Evolutionary conservation across 2,797 vertebrate genomes (phyloP).

Genomic region (Smutsia temminckii): DNA sequence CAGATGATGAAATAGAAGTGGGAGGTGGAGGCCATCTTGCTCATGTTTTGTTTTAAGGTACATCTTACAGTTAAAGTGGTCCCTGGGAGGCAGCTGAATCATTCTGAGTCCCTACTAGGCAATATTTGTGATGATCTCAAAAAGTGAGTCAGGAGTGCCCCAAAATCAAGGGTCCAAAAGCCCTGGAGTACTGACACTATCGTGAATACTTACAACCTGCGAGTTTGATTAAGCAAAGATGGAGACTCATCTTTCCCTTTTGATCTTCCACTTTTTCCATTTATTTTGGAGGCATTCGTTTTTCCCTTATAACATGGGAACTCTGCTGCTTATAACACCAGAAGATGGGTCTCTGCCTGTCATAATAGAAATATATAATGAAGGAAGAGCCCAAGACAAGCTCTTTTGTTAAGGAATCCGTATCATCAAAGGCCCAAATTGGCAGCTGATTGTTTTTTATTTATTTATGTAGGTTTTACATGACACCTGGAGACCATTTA

Average conservation of each 20-base stretch:
- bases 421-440: conserved; percentile 70
- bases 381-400: conserved; percentile 26
- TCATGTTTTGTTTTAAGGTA: neutral
- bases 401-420: conserved; percentile 56
- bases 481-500: conserved; percentile 85
- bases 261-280: neutral
- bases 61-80: neutral
- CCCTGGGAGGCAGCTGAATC: neutral
- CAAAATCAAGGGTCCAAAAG: neutral
- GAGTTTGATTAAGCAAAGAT: neutral
- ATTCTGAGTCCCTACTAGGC: neutral
- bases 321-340: neutral
- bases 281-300: neutral
- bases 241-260: neutral
- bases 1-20: neutral
- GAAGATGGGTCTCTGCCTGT: neutral
- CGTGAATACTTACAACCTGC: accelerated
- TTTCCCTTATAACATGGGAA: neutral
- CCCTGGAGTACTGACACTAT: neutral
- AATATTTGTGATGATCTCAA: neutral
- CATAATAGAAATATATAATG: neutral
- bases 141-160: neutral
- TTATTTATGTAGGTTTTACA: conserved; percentile 78
- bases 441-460: conserved; percentile 82
- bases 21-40: neutral